A percentile compares a stretch with the other conserved stretches of the same genome.
These are phyloP conservation scores for Calameuta filiformis DNA, from an alignment of 2,888 invertebrate species.

Conservation along the genomic window DNA sequence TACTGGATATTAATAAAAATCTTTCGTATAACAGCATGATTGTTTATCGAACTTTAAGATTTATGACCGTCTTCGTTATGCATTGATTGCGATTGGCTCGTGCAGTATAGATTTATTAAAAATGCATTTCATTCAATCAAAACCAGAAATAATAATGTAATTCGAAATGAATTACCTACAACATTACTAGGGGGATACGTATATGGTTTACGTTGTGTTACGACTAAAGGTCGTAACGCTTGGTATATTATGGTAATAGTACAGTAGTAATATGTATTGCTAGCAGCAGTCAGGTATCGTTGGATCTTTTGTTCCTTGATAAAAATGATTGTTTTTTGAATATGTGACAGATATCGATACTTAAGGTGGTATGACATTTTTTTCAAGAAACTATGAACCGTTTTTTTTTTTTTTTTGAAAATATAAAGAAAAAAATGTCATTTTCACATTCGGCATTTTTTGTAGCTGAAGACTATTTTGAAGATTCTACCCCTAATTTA, in stretches of 20 bases:
- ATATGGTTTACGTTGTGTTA: not conserved
- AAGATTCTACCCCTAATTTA: conserved; percentile 42
- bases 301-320: not conserved
- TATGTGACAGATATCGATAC: not conserved
- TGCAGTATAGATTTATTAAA: too few species aligned
- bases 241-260: not conserved
- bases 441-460: not conserved
- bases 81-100: not conserved
- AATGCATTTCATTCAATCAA: too few species aligned
- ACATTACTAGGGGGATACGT: not conserved
- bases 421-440: not conserved
- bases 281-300: not conserved
- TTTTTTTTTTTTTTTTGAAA: not conserved
- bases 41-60: not conserved
- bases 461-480: not conserved
- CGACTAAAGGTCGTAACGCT: not conserved
- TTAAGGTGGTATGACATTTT: not conserved
- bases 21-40: not conserved
- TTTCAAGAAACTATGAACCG: not conserved
- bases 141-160: not conserved
- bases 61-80: not conserved
- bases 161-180: not conserved
- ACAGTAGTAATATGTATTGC: not conserved
- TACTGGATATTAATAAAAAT: not conserved
- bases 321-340: not conserved